Conservation (phyloP, 2,888 invertebrate genomes). For the Catocala nupta region DNA sequence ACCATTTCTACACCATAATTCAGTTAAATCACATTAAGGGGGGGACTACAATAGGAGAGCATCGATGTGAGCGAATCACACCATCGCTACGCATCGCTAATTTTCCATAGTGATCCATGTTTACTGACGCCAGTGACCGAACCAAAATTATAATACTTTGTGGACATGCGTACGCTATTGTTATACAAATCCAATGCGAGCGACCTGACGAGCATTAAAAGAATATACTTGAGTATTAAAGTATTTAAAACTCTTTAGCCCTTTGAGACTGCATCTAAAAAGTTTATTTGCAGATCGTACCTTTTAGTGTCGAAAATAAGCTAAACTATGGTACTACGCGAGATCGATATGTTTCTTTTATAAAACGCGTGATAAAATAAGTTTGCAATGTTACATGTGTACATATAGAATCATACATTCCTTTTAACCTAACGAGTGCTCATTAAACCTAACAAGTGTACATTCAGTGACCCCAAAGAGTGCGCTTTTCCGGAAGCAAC, state of each 20-base stretch:
- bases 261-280: not conserved
- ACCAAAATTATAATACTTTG: conserved; percentile 73
- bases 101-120: conserved; percentile 76
- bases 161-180: conserved; percentile 62
- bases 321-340: no score
- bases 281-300: no score
- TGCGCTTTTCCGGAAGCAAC: conserved; percentile 79
- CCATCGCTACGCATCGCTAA: conserved; percentile 84
- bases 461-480: conserved; percentile 75
- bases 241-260: not conserved
- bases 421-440: conserved; percentile 10
- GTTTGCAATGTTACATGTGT: no score
- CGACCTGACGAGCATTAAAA: conserved; percentile 62
- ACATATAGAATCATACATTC: not conserved
- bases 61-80: conserved; percentile 86
- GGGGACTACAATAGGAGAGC: conserved; percentile 85
- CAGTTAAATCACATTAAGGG: conserved; percentile 85
- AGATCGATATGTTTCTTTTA: no score
- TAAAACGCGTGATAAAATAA: no score
- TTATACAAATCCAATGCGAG: conserved; percentile 63
- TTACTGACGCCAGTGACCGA: conserved; percentile 72
- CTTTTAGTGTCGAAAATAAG: no score
- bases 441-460: conserved; percentile 32
- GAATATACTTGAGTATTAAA: conserved; percentile 27
- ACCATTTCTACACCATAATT: conserved; percentile 83